phyloP scores from a whole-genome alignment of 2,113 vertebrate genomes.

The Amazona vittata region DNA sequence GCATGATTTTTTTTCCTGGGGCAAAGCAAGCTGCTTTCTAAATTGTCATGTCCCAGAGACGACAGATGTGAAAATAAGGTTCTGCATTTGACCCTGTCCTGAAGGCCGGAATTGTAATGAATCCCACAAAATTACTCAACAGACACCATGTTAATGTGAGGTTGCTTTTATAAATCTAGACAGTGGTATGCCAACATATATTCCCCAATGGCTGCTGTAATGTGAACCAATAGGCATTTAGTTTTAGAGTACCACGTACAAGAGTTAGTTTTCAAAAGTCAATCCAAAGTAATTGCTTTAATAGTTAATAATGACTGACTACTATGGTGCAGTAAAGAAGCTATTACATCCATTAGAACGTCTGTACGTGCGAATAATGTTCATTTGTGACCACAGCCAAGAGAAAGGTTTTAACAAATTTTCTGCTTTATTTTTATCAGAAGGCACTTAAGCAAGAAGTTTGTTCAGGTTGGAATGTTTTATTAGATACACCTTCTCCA shows the following conservation, averaged over 20 bases:
- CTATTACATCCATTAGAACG: neutral
- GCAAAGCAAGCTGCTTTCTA: slow-evolving; percentile 14
- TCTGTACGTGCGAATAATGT: neutral
- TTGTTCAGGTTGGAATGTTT: neutral
- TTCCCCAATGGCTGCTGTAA: neutral
- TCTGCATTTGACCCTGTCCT: neutral
- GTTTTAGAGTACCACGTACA: neutral
- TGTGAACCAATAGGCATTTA: neutral
- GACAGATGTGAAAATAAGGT: neutral
- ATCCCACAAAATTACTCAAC: neutral
- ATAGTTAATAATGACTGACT: slow-evolving; percentile 21
- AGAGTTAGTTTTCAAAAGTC: neutral
- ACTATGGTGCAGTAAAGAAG: neutral
- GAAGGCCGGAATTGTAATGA: neutral
- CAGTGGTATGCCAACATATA: neutral
- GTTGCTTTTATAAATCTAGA: neutral
- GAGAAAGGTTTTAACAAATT: neutral
- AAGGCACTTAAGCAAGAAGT: neutral
- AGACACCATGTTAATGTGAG: neutral
- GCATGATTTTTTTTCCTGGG: neutral
- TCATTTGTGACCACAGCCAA: neutral
- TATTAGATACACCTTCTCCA: neutral
- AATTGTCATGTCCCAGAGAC: neutral
- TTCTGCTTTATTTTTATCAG: neutral
- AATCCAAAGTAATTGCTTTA: neutral